Percentiles rank a stretch among this genome's conserved stretches.
phyloP scores from a whole-genome alignment of 53 echinoderm and acorn worm genomes.

The Echinarachnius parma region DNA sequence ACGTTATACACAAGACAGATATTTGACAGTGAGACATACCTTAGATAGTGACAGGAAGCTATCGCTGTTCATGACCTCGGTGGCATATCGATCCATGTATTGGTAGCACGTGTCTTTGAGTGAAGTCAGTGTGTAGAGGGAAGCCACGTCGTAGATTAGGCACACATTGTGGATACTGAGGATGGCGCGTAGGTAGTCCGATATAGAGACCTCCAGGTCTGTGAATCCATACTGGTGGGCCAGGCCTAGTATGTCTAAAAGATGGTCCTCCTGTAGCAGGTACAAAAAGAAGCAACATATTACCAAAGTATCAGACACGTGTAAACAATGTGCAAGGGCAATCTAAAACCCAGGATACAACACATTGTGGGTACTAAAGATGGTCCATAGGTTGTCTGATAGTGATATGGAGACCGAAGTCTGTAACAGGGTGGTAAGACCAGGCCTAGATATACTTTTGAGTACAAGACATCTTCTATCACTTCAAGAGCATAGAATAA shows the following conservation, averaged over 20 bases:
- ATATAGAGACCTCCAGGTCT: constrained; percentile 89
- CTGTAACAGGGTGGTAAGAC: no score
- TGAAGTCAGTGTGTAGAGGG: constrained; percentile 65
- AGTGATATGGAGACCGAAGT: no score
- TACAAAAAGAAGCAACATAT: no score
- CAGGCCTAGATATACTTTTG: no score
- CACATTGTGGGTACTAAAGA: no score
- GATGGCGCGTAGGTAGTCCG: constrained; percentile 92
- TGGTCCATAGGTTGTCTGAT: no score
- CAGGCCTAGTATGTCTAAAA: constrained; percentile 86
- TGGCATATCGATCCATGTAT: constrained; percentile 63
- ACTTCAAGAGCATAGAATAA: no score
- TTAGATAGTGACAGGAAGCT: constrained; percentile 84
- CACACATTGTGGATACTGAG: constrained; percentile 96
- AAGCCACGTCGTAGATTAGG: constrained; percentile 97
- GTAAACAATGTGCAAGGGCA: no score
- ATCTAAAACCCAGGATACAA: no score
- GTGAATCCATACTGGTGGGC: constrained; percentile 97
- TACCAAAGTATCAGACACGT: no score
- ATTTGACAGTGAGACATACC: constrained; percentile 38
- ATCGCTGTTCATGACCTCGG: constrained; percentile 94
- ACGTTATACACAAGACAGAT: no score
- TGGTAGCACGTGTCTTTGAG: constrained; percentile 94
- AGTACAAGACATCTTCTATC: no score
- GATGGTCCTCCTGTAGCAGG: constrained; percentile 69